Evolutionary conservation across 2,113 vertebrate genomes (phyloP).

Genomic region (Neomonachus schauinslandi): DNA sequence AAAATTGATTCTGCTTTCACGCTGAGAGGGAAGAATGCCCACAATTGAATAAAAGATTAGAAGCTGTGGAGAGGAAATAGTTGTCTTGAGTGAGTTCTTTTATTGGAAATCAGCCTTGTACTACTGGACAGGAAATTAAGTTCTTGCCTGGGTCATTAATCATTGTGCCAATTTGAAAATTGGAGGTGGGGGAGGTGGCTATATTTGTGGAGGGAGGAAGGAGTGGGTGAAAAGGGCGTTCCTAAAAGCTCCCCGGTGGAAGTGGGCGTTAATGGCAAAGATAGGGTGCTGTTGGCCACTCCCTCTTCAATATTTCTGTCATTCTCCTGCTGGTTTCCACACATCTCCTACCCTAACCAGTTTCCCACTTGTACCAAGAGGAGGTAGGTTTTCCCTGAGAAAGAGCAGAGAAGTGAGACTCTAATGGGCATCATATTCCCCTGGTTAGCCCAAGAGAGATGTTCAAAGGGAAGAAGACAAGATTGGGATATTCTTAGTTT

Average conservation of each 20-base stretch:
- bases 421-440: neutral
- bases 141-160: conserved; percentile 77
- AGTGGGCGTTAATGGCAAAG: conserved; percentile 18
- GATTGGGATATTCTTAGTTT: neutral
- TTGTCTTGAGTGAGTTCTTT: conserved; percentile 78
- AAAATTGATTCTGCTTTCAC: conserved; percentile 75
- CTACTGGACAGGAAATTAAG: conserved; percentile 82
- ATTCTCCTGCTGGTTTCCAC: neutral
- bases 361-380: neutral
- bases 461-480: neutral
- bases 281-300: neutral
- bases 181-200: conserved; percentile 59
- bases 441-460: neutral
- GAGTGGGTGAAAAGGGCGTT: conserved; percentile 44
- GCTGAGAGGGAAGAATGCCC: conserved; percentile 70
- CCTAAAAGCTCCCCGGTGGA: neutral
- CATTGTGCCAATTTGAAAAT: conserved; percentile 70
- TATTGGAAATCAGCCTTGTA: conserved; percentile 78
- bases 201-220: conserved; percentile 71
- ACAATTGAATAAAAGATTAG: conserved; percentile 77
- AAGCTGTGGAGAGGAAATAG: conserved; percentile 73
- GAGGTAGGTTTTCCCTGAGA: neutral
- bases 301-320: neutral
- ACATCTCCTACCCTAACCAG: neutral
- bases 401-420: neutral